phyloP scores from a whole-genome alignment of 2,113 vertebrate genomes.

The Lates calcarifer region DNA sequence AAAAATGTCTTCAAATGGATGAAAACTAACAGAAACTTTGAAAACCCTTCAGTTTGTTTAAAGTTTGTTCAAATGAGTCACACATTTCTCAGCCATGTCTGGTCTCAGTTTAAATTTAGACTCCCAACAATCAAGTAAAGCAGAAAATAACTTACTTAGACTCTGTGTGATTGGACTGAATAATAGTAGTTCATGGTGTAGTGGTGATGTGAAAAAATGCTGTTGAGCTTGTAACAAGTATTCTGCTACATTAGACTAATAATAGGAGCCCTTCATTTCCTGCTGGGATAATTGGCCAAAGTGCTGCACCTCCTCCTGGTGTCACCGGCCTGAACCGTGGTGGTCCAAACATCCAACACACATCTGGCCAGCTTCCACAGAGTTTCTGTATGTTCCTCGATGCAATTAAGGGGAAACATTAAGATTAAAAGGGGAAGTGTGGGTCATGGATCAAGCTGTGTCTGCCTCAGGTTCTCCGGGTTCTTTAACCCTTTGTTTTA shows the following conservation, averaged over 20 bases:
- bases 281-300: constrained; percentile 49
- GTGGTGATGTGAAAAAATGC: not conserved
- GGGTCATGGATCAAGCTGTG: constrained; percentile 6
- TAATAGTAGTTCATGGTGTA: not conserved
- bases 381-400: not conserved
- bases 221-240: not conserved
- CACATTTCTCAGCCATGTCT: not conserved
- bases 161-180: constrained; percentile 1
- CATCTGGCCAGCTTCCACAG: constrained; percentile 37
- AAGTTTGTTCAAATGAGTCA: constrained; percentile 1
- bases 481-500: not conserved
- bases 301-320: constrained; percentile 43
- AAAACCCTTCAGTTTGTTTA: not conserved
- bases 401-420: constrained; percentile 3
- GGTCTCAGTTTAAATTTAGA: not conserved
- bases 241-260: constrained; percentile 33
- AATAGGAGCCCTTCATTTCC: constrained; percentile 25
- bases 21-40: not conserved
- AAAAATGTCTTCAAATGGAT: not conserved
- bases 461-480: not conserved
- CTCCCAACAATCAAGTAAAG: constrained; percentile 6
- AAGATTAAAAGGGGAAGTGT: not conserved
- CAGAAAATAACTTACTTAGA: not conserved
- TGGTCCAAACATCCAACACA: constrained; percentile 35
- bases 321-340: constrained; percentile 3